Evolutionary conservation across 1,140 invertebrate genomes (phyloP).

Genomic region (Maconellicoccus hirsutus): DNA sequence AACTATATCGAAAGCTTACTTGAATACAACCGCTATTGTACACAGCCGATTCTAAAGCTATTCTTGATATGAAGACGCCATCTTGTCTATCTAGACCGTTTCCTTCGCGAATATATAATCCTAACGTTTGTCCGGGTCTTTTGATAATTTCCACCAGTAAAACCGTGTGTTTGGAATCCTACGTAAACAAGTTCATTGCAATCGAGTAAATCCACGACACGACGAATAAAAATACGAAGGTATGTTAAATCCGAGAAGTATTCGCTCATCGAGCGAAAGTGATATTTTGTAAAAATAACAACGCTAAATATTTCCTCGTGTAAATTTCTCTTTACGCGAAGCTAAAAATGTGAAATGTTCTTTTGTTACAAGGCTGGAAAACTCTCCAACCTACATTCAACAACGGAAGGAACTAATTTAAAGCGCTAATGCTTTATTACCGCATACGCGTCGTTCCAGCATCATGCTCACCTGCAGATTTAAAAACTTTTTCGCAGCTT

Average conservation of each 20-base stretch:
- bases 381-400: no score
- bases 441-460: background rate
- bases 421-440: no score
- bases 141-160: constrained; percentile 99
- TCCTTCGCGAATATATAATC: constrained; percentile 93
- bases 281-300: no score
- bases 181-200: constrained; percentile 30
- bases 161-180: constrained; percentile 69
- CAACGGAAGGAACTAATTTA: no score
- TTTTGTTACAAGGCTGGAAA: no score
- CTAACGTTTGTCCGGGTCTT: constrained; percentile 93
- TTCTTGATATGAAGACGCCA: constrained; percentile 96
- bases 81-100: constrained; percentile 85
- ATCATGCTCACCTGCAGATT: constrained; percentile 46
- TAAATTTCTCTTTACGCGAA: no score
- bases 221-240: no score
- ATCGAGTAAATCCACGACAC: no score
- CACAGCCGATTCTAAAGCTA: constrained; percentile 91
- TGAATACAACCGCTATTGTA: constrained; percentile 92
- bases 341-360: no score
- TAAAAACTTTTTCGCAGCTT: constrained; percentile 71
- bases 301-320: no score
- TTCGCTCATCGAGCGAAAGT: no score
- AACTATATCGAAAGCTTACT: constrained; percentile 36
- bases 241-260: no score